A percentile compares a stretch with the other conserved stretches of the same genome.
phyloP scores from a whole-genome alignment of 2,797 vertebrate genomes.

The Arnoldichthys spilopterus region DNA sequence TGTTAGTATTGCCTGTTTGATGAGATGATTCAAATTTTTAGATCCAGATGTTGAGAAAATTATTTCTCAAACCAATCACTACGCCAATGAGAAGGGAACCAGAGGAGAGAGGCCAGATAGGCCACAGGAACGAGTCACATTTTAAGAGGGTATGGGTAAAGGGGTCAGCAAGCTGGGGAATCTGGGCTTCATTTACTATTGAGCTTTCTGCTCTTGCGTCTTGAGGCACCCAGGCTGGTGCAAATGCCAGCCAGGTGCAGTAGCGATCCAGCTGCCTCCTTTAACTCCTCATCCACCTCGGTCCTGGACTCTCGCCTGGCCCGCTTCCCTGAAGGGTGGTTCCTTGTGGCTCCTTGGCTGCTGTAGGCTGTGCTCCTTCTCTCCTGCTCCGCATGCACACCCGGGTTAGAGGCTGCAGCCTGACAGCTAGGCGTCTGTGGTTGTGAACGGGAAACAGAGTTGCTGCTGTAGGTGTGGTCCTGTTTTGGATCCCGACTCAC shows the following conservation, averaged over 20 bases:
- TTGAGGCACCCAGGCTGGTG: slow-evolving; percentile 87
- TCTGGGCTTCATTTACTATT: slow-evolving; percentile 85
- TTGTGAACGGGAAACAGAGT: slow-evolving; percentile 81
- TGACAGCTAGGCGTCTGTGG: slow-evolving; percentile 43
- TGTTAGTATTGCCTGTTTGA: slow-evolving; percentile 86
- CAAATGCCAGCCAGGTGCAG: slow-evolving; percentile 96
- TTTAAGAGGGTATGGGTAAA: slow-evolving; percentile 73
- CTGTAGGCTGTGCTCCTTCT: slow-evolving; percentile 78
- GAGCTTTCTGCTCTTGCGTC: slow-evolving; percentile 95
- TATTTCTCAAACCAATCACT: slow-evolving; percentile 66
- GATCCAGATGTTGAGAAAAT: slow-evolving; percentile 58
- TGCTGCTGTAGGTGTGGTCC: slow-evolving; percentile 98
- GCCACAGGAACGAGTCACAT: slow-evolving; percentile 50
- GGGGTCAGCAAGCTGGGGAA: slow-evolving; percentile 70
- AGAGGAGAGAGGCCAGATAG: slow-evolving; percentile 51
- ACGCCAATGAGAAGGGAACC: slow-evolving; percentile 69
- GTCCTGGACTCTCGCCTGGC: slow-evolving; percentile 81
- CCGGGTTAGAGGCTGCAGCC: slow-evolving; percentile 10
- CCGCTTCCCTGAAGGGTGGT: slow-evolving; percentile 75
- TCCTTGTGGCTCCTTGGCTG: slow-evolving; percentile 77
- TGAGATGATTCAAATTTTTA: slow-evolving; percentile 70
- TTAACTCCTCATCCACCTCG: slow-evolving; percentile 96
- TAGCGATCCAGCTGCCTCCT: slow-evolving; percentile 96
- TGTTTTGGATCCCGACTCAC: slow-evolving; percentile 91
- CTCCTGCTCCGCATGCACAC: slow-evolving; percentile 37